Base-by-base conservation (phyloP, 2,888 invertebrate species). In the Syritta pipiens region DNA sequence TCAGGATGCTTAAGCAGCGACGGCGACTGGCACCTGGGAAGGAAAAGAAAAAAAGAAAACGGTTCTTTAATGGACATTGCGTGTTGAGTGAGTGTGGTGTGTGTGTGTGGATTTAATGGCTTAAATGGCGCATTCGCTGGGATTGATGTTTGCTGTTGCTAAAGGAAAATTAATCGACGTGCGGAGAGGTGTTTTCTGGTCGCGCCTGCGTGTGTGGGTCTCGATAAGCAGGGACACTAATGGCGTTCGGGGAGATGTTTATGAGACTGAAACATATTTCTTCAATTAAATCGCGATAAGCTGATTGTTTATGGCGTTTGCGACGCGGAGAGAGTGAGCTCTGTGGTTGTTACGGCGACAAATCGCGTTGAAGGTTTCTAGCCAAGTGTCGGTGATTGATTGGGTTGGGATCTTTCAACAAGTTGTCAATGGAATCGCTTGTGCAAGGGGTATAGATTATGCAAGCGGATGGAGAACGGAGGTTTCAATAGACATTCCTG, bases 1-100 rank as follows among this genome's bases (percentile, higher is more conserved):
- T 97, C 79, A 98, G 89, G 81, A 97, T 94, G 86, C 96, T 96
- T 81, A 97, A 90, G 87, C 96, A 96, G 83, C 96, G 94, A 82
- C 94, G 92, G 60, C 97, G 92, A 87, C 96, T 96, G 3, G 96
- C 96, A 81, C 89, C 89, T 89, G 81, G n/a, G 85, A 86, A 35
- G 30, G 17, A 12, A 49, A 60, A 57, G 17, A 28, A 28, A 26
- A 62, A 44, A 40, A 71, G 9, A 35, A 57, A 32, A 37, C 55
- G 28, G 22, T 74, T 49, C 49, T 67, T 74, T 74, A 79, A 74
- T 79, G 79, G 67, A 79, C 30, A 57, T 79, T 79, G 79, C 79
- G 57, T 79, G 79, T 79, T 57, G 32, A 24, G 28, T 17, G 40
- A 30, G 59, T 72, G 35, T 65, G n/a, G 37, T 30, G 17, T 24